A percentile compares a stretch with the other conserved stretches of the same genome.
phyloP scores from a whole-genome alignment of 2,888 invertebrate species.

The Notodonta dromedarius region DNA sequence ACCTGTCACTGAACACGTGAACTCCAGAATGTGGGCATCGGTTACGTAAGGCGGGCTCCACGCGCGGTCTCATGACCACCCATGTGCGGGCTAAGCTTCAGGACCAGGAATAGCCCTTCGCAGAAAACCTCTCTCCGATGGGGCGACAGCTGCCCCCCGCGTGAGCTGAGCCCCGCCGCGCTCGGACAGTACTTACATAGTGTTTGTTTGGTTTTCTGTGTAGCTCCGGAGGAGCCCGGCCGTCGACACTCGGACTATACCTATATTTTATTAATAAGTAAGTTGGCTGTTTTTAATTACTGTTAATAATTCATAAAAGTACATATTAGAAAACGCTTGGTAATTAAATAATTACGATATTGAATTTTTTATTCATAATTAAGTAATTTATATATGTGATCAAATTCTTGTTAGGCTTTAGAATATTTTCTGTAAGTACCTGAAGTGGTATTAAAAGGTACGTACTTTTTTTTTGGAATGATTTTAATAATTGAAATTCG shows the following conservation, averaged over 20 bases:
- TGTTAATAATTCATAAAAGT: too few species aligned
- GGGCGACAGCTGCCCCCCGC: constrained; percentile 92
- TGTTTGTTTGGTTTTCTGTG: constrained; percentile 45
- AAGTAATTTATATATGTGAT: too few species aligned
- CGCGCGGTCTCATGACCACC: constrained; percentile 68
- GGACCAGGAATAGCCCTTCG: constrained; percentile 98
- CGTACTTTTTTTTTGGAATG: too few species aligned
- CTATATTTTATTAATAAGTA: constrained; percentile 36
- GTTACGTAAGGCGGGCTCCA: constrained; percentile 68
- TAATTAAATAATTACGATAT: too few species aligned
- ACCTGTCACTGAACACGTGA: constrained; percentile 63
- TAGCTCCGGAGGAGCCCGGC: constrained; percentile 21
- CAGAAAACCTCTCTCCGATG: constrained; percentile 98
- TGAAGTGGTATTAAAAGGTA: too few species aligned
- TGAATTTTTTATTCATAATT: too few species aligned
- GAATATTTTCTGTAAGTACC: too few species aligned
- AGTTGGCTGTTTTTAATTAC: constrained; percentile 11
- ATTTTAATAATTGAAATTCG: too few species aligned
- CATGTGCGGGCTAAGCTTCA: constrained; percentile 98
- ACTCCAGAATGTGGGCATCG: constrained; percentile 45
- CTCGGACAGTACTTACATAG: constrained; percentile 44
- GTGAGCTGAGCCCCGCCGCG: constrained; percentile 21
- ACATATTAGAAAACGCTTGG: too few species aligned
- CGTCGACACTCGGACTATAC: constrained; percentile 13
- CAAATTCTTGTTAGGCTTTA: too few species aligned